Evolutionary conservation across 1,140 invertebrate genomes (phyloP), one percentile per base, ranked within the genome.

Genomic region (Thaumatotibia leucotreta): DNA sequence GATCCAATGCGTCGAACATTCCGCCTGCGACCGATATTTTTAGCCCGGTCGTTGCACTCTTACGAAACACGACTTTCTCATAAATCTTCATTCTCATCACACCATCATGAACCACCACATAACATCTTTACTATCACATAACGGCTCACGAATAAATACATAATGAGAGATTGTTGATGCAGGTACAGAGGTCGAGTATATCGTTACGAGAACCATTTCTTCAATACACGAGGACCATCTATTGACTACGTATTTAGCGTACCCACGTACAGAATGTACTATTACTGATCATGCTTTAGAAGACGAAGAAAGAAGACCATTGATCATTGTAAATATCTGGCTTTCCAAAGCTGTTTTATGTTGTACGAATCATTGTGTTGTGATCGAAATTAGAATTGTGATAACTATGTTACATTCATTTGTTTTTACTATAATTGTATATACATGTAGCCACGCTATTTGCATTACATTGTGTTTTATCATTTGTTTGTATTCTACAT

Each of bases 131-230:
- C 35, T 31, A 61, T 50, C 64, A 62, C 65, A n/a, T 14, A 20
- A n/a, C n/a, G n/a, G n/a, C 61, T 39, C 63, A 64, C 67, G 69
- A 68, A 29, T 69, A 70, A 77, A 78, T 63, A 80, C 77, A 73
- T 85, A 86, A 83, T 88, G 70, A 80, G 69, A 74, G 72, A 63
- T 67, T 88, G 64, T 91, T 91, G 76, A 82, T 86, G 79, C 88
- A 91, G 86, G 88, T 91, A 91, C 88, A 89, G 86, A 81, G 86
- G 86, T 73, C 86, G 88, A 72, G 86, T 88, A n/a, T 91, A 91
- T 91, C 81, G 79, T 83, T 91, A 91, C 88, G 86, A 91, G 80
- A 91, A 89, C 79, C 88, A 91, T 89, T 91, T 91, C 86, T 91
- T 89, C 88, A 79, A 88, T 77, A 80, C 86, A 63, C 77, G 86